phyloP scores from a whole-genome alignment of 2,888 invertebrate species.

The Lasius platythorax region DNA sequence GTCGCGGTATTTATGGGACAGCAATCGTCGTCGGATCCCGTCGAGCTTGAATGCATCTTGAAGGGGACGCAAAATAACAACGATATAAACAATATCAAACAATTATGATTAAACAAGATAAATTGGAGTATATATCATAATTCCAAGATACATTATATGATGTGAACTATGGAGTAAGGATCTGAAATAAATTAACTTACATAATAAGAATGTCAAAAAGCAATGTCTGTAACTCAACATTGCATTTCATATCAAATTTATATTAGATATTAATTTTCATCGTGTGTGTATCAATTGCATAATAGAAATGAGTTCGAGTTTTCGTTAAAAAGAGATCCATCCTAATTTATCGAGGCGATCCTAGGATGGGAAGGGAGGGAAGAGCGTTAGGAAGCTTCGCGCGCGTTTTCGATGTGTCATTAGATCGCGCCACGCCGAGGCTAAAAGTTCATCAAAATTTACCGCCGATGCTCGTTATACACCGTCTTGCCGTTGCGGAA shows the following conservation, averaged over 20 bases:
- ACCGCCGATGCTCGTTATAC: constrained; percentile 73
- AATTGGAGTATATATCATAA: not conserved
- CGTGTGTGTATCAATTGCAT: not conserved
- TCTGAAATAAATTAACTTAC: not conserved
- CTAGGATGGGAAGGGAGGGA: not conserved
- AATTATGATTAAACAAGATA: no score
- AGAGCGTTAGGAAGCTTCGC: not conserved
- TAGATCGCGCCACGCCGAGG: constrained; percentile 50
- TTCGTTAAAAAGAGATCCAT: not conserved
- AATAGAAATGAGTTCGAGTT: not conserved
- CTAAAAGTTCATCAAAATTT: constrained; percentile 77
- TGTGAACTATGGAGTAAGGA: not conserved
- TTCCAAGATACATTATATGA: not conserved
- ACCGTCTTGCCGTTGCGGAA: constrained; percentile 71
- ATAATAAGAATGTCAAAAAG: not conserved
- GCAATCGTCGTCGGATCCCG: not conserved
- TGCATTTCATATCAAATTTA: not conserved
- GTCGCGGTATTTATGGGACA: constrained; percentile 34
- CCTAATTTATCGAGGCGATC: constrained; percentile 11
- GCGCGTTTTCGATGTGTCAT: constrained; percentile 50
- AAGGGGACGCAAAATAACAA: not conserved
- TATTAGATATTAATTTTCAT: not conserved
- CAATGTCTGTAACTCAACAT: not conserved
- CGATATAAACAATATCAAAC: not conserved
- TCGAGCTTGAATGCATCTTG: not conserved